These are phyloP conservation scores for Chunga burmeisteri DNA, from an alignment of 2,113 vertebrate genomes.

Conservation along the genomic window DNA sequence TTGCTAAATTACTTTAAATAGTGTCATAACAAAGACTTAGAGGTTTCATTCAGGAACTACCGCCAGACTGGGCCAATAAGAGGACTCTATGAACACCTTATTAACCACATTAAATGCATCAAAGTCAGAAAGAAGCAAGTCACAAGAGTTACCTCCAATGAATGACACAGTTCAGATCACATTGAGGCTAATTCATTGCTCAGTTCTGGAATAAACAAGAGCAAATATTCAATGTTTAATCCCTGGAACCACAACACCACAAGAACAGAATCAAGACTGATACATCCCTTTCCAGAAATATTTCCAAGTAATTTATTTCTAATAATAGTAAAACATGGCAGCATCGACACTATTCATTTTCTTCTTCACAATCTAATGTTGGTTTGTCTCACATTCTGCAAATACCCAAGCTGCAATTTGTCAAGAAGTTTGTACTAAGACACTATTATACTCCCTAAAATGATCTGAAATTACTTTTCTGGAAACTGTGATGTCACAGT, in stretches of 20 bases:
- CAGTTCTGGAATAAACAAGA: not conserved
- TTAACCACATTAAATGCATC: not conserved
- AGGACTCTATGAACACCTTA: not conserved
- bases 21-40: not conserved
- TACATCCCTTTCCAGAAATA: not conserved
- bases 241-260: not conserved
- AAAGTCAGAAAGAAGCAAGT: not conserved
- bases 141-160: not conserved
- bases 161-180: not conserved
- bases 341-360: not conserved
- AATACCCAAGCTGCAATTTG: not conserved
- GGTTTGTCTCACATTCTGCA: not conserved
- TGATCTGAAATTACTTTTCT: not conserved
- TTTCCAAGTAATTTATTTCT: not conserved
- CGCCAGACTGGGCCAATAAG: not conserved
- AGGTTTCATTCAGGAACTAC: not conserved
- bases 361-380: not conserved
- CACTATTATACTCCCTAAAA: not conserved
- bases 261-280: not conserved
- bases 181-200: not conserved
- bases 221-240: not conserved
- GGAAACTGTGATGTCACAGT: fast-evolving
- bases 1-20: not conserved
- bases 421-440: not conserved
- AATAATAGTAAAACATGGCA: not conserved